These are phyloP conservation scores for Pinna nobilis DNA, from an alignment of 1,140 invertebrate species.

Conservation along the genomic window DNA sequence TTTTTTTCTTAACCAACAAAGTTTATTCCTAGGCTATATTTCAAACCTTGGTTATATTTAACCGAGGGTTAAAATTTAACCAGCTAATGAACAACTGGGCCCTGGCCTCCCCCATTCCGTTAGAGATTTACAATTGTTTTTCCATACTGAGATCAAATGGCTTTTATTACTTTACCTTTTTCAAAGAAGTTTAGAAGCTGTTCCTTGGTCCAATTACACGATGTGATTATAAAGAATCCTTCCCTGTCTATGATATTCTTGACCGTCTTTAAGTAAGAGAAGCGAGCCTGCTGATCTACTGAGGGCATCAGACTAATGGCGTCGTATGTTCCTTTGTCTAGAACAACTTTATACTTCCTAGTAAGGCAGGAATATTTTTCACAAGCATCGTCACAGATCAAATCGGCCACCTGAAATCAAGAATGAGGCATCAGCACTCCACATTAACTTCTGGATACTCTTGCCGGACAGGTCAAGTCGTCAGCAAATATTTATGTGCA, in stretches of 20 bases:
- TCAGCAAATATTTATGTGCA: no score
- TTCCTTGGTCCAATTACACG: slow-evolving; percentile 94
- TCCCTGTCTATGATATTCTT: slow-evolving; percentile 77
- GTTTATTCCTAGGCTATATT: no score
- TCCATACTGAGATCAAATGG: background rate
- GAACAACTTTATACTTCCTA: slow-evolving; percentile 67
- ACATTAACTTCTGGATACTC: no score
- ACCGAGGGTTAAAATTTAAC: no score
- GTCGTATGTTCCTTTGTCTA: slow-evolving; percentile 97
- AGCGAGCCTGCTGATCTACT: slow-evolving; percentile 79
- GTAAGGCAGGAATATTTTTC: slow-evolving; percentile 44
- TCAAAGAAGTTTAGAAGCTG: slow-evolving; percentile 86
- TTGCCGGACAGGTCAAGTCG: no score
- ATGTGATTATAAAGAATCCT: slow-evolving; percentile 89
- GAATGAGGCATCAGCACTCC: no score
- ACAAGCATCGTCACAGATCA: slow-evolving; percentile 43
- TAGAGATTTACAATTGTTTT: no score
- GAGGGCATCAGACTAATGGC: slow-evolving; percentile 88
- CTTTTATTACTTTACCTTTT: slow-evolving; percentile 61
- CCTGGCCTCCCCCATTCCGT: no score
- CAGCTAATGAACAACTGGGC: no score
- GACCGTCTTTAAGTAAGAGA: slow-evolving; percentile 83
- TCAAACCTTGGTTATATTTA: no score
- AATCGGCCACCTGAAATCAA: slow-evolving; percentile 51
- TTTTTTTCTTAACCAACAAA: no score